Evolutionary conservation across 2,113 vertebrate species (phyloP).

Genomic region (Rhabdornis inornatus): DNA sequence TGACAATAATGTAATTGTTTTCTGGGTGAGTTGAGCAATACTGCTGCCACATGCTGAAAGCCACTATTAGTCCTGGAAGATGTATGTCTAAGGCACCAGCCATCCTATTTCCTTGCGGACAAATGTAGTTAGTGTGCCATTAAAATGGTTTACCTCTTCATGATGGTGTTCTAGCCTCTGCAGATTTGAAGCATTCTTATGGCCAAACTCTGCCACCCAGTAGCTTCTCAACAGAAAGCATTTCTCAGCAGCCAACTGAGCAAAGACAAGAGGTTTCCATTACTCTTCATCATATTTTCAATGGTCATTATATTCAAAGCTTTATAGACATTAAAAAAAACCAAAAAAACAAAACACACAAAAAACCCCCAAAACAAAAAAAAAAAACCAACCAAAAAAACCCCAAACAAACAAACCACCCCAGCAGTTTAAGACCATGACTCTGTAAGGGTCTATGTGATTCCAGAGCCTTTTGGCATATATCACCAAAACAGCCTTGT

Average conservation of each 20-base stretch:
- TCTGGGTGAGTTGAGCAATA: background rate
- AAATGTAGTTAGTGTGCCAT: background rate
- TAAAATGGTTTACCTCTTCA: background rate
- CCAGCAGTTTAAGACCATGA: background rate
- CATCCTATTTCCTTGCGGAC: background rate
- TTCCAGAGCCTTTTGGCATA: background rate
- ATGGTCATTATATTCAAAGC: background rate
- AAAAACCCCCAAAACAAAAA: no score
- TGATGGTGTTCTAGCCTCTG: background rate
- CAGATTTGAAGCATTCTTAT: background rate
- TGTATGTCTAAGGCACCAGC: background rate
- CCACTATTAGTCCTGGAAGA: background rate
- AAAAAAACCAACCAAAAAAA: no score
- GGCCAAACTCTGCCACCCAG: background rate
- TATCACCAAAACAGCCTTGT: background rate
- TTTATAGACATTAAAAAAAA: background rate
- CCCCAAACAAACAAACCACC: no score
- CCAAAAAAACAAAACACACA: no score
- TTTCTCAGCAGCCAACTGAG: background rate
- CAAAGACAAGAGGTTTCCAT: background rate
- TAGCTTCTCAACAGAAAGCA: background rate
- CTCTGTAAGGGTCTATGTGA: background rate
- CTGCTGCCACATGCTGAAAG: constrained; percentile 9
- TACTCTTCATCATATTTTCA: background rate
- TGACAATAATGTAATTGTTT: background rate